Base-by-base conservation (phyloP, 2,888 invertebrate genomes). In the Thumatha senex region DNA sequence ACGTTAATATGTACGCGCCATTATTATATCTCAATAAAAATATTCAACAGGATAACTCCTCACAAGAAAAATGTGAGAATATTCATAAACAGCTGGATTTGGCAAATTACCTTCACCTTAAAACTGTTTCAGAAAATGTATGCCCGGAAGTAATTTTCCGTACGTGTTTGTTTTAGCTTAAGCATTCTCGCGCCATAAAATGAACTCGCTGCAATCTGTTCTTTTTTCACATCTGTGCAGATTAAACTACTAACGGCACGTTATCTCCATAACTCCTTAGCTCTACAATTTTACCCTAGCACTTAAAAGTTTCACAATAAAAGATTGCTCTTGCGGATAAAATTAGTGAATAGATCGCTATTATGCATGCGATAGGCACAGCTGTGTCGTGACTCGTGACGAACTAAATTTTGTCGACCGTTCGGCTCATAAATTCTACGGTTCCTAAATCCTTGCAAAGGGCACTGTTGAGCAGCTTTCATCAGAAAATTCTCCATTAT, bases 401-500 rank as follows among this genome's bases (percentile, higher is more conserved):
- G 76, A 78, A 82, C 77, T 67, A 77, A 88, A 83, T 84, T 82
- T 78, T 76, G 65, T 75, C 76, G 75, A 78, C 81, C 81, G 78
- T 82, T 82, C 73, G 69, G 72, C 73, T 75, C 76, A 84, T 87
- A 88, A 87, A 89, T 87, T 79, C 76, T 72, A 77, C 75, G 79
- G 78, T 80, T 80, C 78, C 84, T 79, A 84, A 89, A 89, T 86
- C 86, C 82, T 82, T 83, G 82, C 3, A 83, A 88, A 88, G 80
- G 86, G 85, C 82, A 83, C 77, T 76, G 80, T 76, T 74, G 80
- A 84, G 76, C 82, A 80, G 86, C 86, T 89, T 90, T 86, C 88
- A 86, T 89, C 87, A 88, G 86, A 88, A 84, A 87, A 86, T 87
- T 89, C 85, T 81, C 87, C 82, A 89, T 89, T 89, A 89, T 89